Conservation (phyloP, 2,113 vertebrate species). For the Periophthalmodon schlosseri region DNA sequence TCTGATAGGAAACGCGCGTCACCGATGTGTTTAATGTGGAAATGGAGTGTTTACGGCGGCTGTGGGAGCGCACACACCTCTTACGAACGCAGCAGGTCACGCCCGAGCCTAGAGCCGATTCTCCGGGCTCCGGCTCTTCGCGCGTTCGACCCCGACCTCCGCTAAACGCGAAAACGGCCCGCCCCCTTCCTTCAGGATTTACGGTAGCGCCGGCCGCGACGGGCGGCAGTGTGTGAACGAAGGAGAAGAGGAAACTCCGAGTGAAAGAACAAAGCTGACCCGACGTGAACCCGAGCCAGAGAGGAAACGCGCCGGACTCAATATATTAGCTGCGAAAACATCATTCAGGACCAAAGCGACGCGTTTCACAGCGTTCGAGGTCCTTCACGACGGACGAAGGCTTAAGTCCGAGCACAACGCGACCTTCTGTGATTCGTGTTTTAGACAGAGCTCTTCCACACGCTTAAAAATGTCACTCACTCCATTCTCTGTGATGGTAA, state of each 20-base stretch:
- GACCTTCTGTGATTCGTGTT: not conserved
- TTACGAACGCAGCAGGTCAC: slow-evolving; percentile 3
- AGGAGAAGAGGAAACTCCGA: slow-evolving; percentile 47
- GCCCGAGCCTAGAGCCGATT: not conserved
- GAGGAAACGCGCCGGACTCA: not conserved
- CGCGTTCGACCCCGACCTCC: slow-evolving; percentile 20
- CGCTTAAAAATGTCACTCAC: no score
- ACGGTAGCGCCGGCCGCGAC: not conserved
- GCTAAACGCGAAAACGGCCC: slow-evolving; percentile 23
- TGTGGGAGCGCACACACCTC: not conserved
- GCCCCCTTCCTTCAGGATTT: slow-evolving; percentile 5
- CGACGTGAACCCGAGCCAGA: slow-evolving; percentile 32
- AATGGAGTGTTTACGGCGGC: slow-evolving; percentile 29
- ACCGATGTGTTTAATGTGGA: slow-evolving; percentile 43
- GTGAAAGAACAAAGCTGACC: slow-evolving; percentile 34
- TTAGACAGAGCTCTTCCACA: no score
- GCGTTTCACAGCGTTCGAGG: not conserved
- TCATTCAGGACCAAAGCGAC: not conserved
- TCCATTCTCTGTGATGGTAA: no score
- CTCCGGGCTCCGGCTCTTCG: slow-evolving; percentile 16
- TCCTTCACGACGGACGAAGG: no score
- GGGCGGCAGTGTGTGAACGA: slow-evolving; percentile 35
- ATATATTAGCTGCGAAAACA: slow-evolving; percentile 2
- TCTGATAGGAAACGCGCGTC: slow-evolving; percentile 50
- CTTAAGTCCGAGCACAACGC: not conserved